Base-by-base conservation (phyloP, 2,888 invertebrate species). In the Rotaria socialis region DNA sequence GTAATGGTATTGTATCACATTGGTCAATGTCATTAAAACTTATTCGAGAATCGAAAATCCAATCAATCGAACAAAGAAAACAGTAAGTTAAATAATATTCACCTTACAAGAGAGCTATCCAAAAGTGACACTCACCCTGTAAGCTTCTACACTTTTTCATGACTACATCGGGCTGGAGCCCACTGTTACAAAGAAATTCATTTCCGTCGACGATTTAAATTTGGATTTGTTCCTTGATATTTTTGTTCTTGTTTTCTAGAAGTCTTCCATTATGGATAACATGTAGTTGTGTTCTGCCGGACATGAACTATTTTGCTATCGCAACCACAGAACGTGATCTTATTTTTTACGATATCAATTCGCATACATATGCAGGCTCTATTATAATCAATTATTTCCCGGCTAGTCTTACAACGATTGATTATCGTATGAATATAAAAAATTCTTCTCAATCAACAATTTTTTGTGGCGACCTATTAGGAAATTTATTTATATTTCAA, bases 271-370 rank as follows among this genome's bases (percentile, higher is more conserved):
- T 89, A 0, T 94, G 94, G 93, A 94, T 95, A 88, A 93, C 94
- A 41, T 94, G 94, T 89, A 92, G 95, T 91, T 93, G 93, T 87
- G 93, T 94, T 87, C 91, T 95, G 90, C 94, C 95, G 0, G 95
- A 95, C 90, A 94, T 95, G 85, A 94, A 94, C 90, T 93, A 95
- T 89, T 92, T 95, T 35, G 94, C 94, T 88, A 94, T 94, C 22
- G 93, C 94, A 87, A 94, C 95, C 27, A 94, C 94, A 0, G 94
- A 95, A 91, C 92, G 94, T 27, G 95, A 95, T 89, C 91, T 95
- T 84, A 93, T 94, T 88, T 95, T 95, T 91, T 95, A 89, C 86
- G 90, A 95, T 90, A 94, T 94, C 84, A 93, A 94, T 41, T 88
- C 88, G 3, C 89, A 88, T 67, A 43, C 35, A 47, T 80, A 80